Conservation (phyloP, 2,113 vertebrate species). For the Brachionichthys hirsutus region DNA sequence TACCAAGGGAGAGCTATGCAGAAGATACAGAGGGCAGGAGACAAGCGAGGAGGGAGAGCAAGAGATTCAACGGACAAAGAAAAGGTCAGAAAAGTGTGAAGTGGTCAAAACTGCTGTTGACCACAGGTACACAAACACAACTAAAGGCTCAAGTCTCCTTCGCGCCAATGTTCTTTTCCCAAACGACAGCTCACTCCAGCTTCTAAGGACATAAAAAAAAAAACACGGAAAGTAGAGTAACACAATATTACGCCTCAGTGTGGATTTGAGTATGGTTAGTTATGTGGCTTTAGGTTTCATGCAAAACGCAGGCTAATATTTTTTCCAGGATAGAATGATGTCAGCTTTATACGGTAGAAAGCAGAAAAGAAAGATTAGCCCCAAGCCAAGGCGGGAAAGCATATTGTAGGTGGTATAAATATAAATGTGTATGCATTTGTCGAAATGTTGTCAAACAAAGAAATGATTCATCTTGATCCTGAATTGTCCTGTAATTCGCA, state of each 20-base stretch:
- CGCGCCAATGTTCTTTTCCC: not conserved
- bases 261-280: constrained; percentile 31
- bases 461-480: constrained; percentile 40
- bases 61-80: no score
- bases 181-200: constrained; percentile 12
- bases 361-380: constrained; percentile 14
- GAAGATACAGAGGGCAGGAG: constrained; percentile 60
- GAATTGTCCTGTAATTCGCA: constrained; percentile 15
- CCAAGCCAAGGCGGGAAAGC: constrained; percentile 25
- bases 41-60: constrained; percentile 25
- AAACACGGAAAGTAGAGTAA: constrained; percentile 21
- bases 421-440: not conserved
- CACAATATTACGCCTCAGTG: constrained; percentile 24
- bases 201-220: constrained; percentile 29
- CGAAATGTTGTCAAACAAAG: constrained; percentile 59
- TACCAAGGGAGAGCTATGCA: constrained; percentile 65
- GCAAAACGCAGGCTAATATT: constrained; percentile 45
- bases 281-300: constrained; percentile 50
- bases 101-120: not conserved
- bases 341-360: constrained; percentile 38
- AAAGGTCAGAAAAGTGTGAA: constrained; percentile 15
- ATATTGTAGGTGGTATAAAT: not conserved
- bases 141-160: not conserved
- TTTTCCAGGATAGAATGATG: constrained; percentile 53
- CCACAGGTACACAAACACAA: not conserved